Base-by-base conservation (phyloP, 2,888 invertebrate genomes). In the Sphecodes monilicornis region DNA sequence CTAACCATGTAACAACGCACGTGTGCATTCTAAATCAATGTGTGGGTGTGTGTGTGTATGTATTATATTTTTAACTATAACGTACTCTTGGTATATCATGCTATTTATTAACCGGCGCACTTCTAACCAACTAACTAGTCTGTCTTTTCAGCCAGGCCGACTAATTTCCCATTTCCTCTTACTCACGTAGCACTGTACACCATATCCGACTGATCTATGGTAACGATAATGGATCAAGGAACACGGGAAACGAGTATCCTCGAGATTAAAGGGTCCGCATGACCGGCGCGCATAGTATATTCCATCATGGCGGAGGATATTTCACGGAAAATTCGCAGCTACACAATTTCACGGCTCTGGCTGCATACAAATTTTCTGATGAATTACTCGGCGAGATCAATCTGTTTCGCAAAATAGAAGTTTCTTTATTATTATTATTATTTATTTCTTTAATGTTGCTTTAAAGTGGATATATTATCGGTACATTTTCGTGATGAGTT, bases 1-100 rank as follows among this genome's bases (percentile, higher is more conserved):
- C 73, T 82, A n/a, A 81, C 84, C 80, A 82, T 87, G 75, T 64
- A 74, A 82, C 36, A n/a, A 43, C 87, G 89, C 89, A 90, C 87
- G 89, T 85, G 81, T 64, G 64, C 64, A 64, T 64, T n/a, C 8
- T 29, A 16, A 83, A 70, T 90, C 71, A n/a, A 69, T 87, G 80
- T 89, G 75, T 50, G 22, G 22, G 50, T 22, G 50, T 50, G 50
- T n/a, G 50, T n/a, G 50, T 22, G 50, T 22, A 18, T 5, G 18
- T 43, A 22, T 50, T 78, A 78, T 29, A 57, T 26, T 57, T 75
- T 78, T 80, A 50, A 54, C 74, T 79, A 85, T 43, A 71, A 82
- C 75, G 77, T 70, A 6, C 18, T 32, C 29, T 32, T 64, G 8
- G 57, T 32, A 32, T 64, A 64, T 64, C 64, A 29, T 64, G 64